These are phyloP conservation scores for Dasyprocta punctata DNA, from an alignment of 2,113 vertebrate genomes.

Conservation along the genomic window DNA sequence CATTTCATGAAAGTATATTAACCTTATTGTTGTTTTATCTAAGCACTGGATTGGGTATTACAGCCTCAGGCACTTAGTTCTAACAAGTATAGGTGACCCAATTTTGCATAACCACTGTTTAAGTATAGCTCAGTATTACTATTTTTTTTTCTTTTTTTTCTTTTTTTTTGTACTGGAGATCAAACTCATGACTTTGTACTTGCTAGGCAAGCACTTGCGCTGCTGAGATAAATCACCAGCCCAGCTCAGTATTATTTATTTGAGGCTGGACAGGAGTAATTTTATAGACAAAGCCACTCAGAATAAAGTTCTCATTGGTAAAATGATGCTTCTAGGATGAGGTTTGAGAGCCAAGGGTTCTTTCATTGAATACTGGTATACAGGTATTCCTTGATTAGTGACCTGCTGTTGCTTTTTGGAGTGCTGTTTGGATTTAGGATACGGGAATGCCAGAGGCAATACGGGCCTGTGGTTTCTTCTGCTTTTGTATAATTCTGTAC, in stretches of 20 bases:
- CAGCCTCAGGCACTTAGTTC: background rate
- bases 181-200: too few species aligned
- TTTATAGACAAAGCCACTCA: background rate
- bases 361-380: background rate
- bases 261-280: background rate
- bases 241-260: background rate
- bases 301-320: constrained; percentile 17
- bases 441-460: background rate
- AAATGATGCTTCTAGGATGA: background rate
- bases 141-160: too few species aligned
- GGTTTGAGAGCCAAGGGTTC: background rate
- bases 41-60: background rate
- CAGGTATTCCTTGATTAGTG: background rate
- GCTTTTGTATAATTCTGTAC: background rate
- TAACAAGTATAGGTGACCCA: background rate
- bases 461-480: background rate
- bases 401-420: background rate
- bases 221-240: too few species aligned
- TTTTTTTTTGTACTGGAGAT: too few species aligned
- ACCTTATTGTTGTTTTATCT: background rate
- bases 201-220: too few species aligned
- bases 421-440: background rate
- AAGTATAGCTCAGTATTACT: background rate
- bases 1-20: background rate
- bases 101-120: background rate